Conservation (phyloP, 2,888 invertebrate genomes). For the Ochropacha duplaris region DNA sequence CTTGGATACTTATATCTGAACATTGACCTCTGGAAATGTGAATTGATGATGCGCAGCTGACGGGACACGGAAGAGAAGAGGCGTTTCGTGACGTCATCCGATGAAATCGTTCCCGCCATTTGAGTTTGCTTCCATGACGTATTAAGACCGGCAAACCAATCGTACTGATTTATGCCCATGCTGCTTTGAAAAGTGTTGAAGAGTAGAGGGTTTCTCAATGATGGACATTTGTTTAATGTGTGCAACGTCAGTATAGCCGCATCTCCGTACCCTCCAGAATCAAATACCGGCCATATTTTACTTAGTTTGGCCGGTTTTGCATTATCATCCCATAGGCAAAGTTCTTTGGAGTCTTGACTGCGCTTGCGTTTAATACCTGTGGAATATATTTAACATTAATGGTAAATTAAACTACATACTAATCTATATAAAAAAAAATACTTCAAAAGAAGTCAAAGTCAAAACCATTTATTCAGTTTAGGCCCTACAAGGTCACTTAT, state of each 20-base stretch:
- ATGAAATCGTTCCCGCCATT: constrained; percentile 49
- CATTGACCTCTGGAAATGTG: constrained; percentile 67
- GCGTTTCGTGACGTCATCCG: constrained; percentile 63
- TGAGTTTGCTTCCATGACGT: constrained; percentile 65
- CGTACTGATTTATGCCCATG: constrained; percentile 42
- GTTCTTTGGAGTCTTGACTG: constrained; percentile 53
- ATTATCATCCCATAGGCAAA: constrained; percentile 60
- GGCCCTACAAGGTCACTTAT: no score
- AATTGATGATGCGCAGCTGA: constrained; percentile 70
- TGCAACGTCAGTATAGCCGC: constrained; percentile 54
- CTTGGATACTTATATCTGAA: constrained; percentile 73
- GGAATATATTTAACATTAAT: constrained; percentile 11
- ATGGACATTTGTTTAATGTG: constrained; percentile 46
- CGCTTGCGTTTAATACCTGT: constrained; percentile 73
- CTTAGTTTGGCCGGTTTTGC: constrained; percentile 63
- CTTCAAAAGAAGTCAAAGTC: no score
- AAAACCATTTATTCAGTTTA: no score
- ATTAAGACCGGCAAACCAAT: constrained; percentile 63
- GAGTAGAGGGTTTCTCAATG: constrained; percentile 56
- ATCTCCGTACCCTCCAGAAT: constrained; percentile 74
- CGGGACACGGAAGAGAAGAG: constrained; percentile 72
- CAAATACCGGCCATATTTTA: constrained; percentile 79
- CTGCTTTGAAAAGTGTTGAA: constrained; percentile 34
- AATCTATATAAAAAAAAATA: no score
- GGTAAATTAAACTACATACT: no score